Conservation (phyloP, 2,113 vertebrate species). For the Pygoscelis antarcticus region DNA sequence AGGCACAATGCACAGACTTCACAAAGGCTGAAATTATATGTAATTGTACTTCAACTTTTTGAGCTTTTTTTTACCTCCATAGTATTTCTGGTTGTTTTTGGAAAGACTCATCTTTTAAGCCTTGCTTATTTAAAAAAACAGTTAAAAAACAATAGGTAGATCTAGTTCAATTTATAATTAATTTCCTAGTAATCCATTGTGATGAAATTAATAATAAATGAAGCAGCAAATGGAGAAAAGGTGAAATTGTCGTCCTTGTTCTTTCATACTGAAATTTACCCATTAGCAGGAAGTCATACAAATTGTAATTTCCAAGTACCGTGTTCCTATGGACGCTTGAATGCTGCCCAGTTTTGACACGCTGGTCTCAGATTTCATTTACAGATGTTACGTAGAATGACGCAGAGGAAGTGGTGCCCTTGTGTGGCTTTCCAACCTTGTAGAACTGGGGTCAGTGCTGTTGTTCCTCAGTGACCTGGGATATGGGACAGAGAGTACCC, state of each 20-base stretch:
- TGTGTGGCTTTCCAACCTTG: neutral
- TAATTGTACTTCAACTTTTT: neutral
- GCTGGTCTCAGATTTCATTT: neutral
- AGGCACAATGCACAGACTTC: neutral
- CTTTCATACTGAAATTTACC: neutral
- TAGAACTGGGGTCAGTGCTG: neutral
- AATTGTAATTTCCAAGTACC: neutral
- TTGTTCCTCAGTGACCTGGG: neutral
- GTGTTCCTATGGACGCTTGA: neutral
- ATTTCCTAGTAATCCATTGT: neutral
- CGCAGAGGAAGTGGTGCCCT: neutral
- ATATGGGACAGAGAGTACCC: neutral
- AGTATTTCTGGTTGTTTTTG: neutral
- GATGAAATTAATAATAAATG: neutral
- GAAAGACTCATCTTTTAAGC: neutral
- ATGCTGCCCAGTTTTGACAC: fast-evolving
- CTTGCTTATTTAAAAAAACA: neutral
- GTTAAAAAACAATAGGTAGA: neutral
- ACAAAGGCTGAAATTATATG: neutral
- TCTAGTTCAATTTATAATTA: neutral
- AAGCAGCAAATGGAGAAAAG: neutral
- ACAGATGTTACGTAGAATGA: fast-evolving
- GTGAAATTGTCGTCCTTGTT: neutral
- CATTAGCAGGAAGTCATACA: neutral
- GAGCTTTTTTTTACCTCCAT: neutral